Percentiles rank a stretch among this genome's conserved stretches.
These are phyloP conservation scores for Achroia grisella DNA, from an alignment of 1,140 invertebrate genomes.

Conservation along the genomic window DNA sequence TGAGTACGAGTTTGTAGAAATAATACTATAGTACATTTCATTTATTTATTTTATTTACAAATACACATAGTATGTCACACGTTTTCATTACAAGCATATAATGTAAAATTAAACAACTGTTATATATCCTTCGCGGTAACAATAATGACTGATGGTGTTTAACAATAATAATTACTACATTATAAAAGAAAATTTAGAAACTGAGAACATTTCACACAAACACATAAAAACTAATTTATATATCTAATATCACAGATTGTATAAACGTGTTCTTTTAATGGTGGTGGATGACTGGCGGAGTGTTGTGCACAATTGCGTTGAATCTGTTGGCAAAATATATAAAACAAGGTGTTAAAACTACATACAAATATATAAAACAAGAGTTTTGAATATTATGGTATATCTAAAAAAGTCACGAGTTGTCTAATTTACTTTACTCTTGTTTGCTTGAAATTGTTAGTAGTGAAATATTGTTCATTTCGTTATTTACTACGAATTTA, in stretches of 20 bases:
- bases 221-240: slow-evolving; percentile 11
- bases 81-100: too few relatives aligned
- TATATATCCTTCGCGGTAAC: too few relatives aligned
- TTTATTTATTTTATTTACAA: too few relatives aligned
- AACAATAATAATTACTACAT: slow-evolving; percentile 18
- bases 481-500: too few relatives aligned
- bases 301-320: slow-evolving; percentile 64
- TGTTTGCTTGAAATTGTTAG: too few relatives aligned
- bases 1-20: too few relatives aligned
- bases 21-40: too few relatives aligned
- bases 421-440: slow-evolving; percentile 8
- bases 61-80: too few relatives aligned
- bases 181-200: background rate
- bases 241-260: slow-evolving; percentile 61
- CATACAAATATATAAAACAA: too few relatives aligned
- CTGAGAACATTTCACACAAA: background rate
- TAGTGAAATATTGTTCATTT: too few relatives aligned
- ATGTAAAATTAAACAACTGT: too few relatives aligned
- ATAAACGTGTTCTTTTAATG: slow-evolving; percentile 39
- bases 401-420: background rate
- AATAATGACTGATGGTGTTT: slow-evolving; percentile 3
- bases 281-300: slow-evolving; percentile 62
- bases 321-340: slow-evolving; percentile 40
- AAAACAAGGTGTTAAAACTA: background rate
- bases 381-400: too few relatives aligned